Percentiles rank a stretch among this genome's conserved stretches.
Conservation (phyloP, 2,888 invertebrate genomes). For the Tenthredo distinguenda region DNA sequence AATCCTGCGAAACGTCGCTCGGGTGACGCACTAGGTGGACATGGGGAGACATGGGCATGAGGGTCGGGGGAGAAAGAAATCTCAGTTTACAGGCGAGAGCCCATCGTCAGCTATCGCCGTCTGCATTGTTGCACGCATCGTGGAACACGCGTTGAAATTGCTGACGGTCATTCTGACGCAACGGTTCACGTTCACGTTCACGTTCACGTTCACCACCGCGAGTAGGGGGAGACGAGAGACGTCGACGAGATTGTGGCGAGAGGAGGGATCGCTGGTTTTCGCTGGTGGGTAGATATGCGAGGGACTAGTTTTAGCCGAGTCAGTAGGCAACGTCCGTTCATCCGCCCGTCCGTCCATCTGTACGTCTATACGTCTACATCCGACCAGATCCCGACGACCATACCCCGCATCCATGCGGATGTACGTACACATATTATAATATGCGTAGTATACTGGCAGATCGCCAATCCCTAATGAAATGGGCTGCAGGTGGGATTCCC, state of each 20-base stretch:
- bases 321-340: slow-evolving; percentile 8
- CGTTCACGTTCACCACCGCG: neutral
- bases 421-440: slow-evolving; percentile 7
- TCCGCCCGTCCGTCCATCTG: neutral
- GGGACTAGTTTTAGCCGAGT: slow-evolving; percentile 42
- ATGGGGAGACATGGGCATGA: neutral
- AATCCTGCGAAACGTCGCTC: neutral
- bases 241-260: neutral
- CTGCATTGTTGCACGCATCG: slow-evolving; percentile 31
- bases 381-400: neutral
- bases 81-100: slow-evolving; percentile 32
- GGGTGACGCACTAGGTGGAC: neutral
- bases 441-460: slow-evolving; percentile 58
- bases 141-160: slow-evolving; percentile 40
- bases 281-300: slow-evolving; percentile 4
- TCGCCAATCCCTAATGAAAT: slow-evolving; percentile 56
- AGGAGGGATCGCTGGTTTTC: neutral
- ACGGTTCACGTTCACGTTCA: slow-evolving; percentile 21
- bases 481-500: slow-evolving; percentile 53
- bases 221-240: neutral
- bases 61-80: neutral
- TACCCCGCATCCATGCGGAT: neutral
- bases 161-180: slow-evolving; percentile 44
- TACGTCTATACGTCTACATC: slow-evolving; percentile 17
- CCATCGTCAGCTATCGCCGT: slow-evolving; percentile 20